Conservation (phyloP, 2,797 vertebrate genomes). For the Morelia viridis region DNA sequence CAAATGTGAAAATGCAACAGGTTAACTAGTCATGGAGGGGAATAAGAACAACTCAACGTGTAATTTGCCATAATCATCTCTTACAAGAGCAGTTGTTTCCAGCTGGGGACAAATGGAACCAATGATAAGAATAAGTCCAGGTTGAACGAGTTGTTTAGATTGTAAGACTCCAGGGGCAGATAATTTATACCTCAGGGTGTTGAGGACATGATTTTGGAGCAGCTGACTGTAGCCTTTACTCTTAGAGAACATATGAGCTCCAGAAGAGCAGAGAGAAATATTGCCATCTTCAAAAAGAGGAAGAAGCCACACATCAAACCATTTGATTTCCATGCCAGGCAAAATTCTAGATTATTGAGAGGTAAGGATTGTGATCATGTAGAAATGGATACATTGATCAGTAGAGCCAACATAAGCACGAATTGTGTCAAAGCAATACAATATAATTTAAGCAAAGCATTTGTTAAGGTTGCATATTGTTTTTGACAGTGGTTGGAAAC, state of each 20-base stretch:
- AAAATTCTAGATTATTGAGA: background rate
- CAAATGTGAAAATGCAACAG: background rate
- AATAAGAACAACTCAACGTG: background rate
- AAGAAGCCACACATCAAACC: background rate
- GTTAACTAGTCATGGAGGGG: background rate
- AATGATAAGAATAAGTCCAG: background rate
- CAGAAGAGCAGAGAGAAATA: background rate
- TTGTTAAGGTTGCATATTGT: background rate
- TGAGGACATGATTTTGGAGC: background rate
- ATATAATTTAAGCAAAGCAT: background rate
- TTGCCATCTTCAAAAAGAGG: background rate
- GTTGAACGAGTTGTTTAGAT: background rate
- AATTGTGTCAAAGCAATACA: background rate
- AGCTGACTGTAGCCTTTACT: background rate
- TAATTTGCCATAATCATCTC: background rate
- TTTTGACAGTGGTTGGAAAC: background rate
- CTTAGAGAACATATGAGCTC: background rate
- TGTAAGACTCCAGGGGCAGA: background rate
- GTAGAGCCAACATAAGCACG: background rate
- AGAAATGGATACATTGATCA: background rate
- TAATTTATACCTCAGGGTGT: background rate
- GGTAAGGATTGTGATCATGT: background rate
- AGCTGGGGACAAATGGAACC: background rate
- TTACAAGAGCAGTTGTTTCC: background rate
- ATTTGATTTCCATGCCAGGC: background rate